A percentile compares a stretch with the other conserved stretches of the same genome.
Conservation (phyloP, 2,797 vertebrate genomes). For the Microctenopoma lineatum region DNA sequence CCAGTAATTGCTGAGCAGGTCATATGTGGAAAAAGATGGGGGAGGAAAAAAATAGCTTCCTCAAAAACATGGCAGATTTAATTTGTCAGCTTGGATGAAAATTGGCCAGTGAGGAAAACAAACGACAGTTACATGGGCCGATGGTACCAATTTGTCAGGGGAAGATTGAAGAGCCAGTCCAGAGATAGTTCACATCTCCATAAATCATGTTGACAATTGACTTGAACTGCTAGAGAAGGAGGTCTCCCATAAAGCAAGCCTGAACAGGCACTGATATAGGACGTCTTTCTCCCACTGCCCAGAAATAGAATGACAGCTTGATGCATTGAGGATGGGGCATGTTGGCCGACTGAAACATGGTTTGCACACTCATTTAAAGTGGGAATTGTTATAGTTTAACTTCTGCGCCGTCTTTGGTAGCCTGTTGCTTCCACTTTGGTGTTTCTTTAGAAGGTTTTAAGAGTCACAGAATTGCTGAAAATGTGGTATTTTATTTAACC, state of each 20-base stretch:
- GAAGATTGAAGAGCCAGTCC: conserved; percentile 73
- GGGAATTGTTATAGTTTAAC: conserved; percentile 12
- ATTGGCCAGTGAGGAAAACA: conserved; percentile 72
- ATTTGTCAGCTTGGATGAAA: conserved; percentile 73
- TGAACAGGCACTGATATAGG: conserved; percentile 63
- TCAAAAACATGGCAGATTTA: conserved; percentile 72
- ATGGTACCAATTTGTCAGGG: conserved; percentile 68
- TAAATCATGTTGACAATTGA: conserved; percentile 80
- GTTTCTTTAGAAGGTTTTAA: background rate
- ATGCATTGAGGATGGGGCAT: conserved; percentile 55
- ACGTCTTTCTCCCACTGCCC: conserved; percentile 47
- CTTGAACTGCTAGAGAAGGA: conserved; percentile 70
- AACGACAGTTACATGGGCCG: conserved; percentile 61
- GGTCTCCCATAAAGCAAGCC: conserved; percentile 65
- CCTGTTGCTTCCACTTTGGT: background rate
- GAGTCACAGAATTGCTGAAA: no score
- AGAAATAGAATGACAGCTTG: conserved; percentile 68
- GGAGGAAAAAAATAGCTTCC: conserved; percentile 50
- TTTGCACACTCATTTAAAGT: conserved; percentile 42
- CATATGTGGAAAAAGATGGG: conserved; percentile 33
- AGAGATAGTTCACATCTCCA: conserved; percentile 77
- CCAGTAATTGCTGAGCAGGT: conserved; percentile 59
- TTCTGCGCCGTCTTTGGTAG: conserved; percentile 9
- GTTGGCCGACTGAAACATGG: conserved; percentile 52
- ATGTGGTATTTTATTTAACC: no score